phyloP scores from a whole-genome alignment of 1,140 invertebrate genomes.

The Teleogryllus occipitalis region DNA sequence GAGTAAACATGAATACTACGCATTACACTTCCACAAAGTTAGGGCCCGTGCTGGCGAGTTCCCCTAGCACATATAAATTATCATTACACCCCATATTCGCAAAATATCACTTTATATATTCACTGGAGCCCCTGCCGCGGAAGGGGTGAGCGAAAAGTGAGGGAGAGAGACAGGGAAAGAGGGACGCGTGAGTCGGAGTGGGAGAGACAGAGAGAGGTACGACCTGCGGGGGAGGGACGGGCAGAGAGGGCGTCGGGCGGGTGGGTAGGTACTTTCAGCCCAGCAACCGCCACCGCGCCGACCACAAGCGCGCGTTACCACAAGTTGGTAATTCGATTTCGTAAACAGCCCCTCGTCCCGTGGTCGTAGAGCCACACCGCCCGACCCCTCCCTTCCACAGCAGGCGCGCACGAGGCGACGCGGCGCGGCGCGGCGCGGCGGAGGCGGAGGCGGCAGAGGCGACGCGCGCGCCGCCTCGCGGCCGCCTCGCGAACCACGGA shows the following conservation, averaged over 20 bases:
- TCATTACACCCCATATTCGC: constrained; percentile 17
- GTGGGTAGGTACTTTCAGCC: background rate
- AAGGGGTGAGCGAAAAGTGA: background rate
- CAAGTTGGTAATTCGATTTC: constrained; percentile 21
- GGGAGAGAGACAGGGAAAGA: background rate
- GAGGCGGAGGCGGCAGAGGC: background rate
- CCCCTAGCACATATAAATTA: constrained; percentile 18
- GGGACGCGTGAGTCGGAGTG: background rate
- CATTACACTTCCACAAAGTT: constrained; percentile 14
- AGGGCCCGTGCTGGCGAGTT: background rate
- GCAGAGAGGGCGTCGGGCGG: background rate
- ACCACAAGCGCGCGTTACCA: constrained; percentile 16
- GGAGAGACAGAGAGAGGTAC: background rate
- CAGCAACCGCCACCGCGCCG: background rate
- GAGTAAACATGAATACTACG: constrained; percentile 12
- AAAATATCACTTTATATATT: constrained; percentile 22
- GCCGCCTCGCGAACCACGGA: background rate
- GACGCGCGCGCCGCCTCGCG: too few relatives aligned
- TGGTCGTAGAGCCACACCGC: background rate
- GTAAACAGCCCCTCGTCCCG: background rate
- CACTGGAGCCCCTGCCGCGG: constrained; percentile 7
- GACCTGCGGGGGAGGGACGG: too few relatives aligned
- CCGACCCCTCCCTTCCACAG: background rate
- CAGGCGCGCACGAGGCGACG: background rate
- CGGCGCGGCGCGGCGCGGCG: too few relatives aligned